Conservation (phyloP, 30 jellyfish, hydroid and myxozoan genomes). For the Nemopilema nomurai region DNA sequence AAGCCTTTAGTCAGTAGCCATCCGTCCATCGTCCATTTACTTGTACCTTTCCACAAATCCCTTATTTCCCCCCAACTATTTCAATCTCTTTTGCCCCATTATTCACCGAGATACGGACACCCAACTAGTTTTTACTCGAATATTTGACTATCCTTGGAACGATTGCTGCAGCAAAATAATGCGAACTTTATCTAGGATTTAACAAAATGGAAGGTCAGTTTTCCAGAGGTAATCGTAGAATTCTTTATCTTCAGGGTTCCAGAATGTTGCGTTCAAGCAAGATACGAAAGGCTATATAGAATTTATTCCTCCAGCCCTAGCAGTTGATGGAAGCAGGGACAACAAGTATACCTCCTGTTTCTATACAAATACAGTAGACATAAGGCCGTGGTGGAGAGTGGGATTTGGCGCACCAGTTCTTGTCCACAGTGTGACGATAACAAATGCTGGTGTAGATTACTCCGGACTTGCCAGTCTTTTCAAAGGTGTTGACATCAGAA, state of each 20-base stretch:
- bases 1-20: too few relatives aligned
- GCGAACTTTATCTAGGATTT: too few relatives aligned
- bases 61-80: too few relatives aligned
- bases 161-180: too few relatives aligned
- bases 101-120: too few relatives aligned
- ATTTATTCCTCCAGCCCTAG: neutral
- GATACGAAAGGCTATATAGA: neutral
- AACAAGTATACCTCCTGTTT: neutral
- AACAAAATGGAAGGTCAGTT: too few relatives aligned
- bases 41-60: too few relatives aligned
- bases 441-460: constrained; percentile 13
- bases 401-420: constrained; percentile 1
- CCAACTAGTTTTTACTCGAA: too few relatives aligned
- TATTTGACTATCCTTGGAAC: too few relatives aligned
- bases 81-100: too few relatives aligned
- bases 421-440: constrained; percentile 17
- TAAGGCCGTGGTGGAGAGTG: constrained; percentile 28
- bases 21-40: too few relatives aligned
- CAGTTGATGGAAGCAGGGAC: constrained; percentile 12
- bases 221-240: too few relatives aligned
- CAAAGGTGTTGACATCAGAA: constrained; percentile 9
- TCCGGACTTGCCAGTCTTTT: neutral
- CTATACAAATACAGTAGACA: neutral
- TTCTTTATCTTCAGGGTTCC: constrained; percentile 3
- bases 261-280: neutral